phyloP scores from a whole-genome alignment of 1,140 invertebrate genomes.

The Pseudomyrmex sp. region DNA sequence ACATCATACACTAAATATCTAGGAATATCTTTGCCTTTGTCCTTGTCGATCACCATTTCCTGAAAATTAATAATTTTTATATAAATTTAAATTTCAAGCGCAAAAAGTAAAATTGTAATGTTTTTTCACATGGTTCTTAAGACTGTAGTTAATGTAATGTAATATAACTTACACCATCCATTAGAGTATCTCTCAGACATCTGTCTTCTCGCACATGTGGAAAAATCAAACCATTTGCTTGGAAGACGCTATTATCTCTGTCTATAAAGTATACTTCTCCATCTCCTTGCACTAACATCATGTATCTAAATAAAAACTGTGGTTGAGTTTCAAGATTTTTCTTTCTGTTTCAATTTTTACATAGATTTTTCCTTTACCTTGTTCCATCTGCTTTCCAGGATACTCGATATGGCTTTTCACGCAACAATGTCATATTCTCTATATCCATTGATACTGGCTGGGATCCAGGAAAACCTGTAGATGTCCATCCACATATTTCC shows the following conservation, averaged over 20 bases:
- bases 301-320: slow-evolving; percentile 89
- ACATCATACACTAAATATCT: slow-evolving; percentile 98
- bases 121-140: not conserved
- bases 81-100: no score
- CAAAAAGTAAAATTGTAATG: slow-evolving; percentile 1
- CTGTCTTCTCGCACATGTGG: slow-evolving; percentile 89
- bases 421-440: slow-evolving; percentile 92
- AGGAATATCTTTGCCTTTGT: slow-evolving; percentile 90
- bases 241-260: slow-evolving; percentile 97
- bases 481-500: slow-evolving; percentile 92
- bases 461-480: slow-evolving; percentile 95
- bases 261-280: slow-evolving; percentile 97
- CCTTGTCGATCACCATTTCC: slow-evolving; percentile 96
- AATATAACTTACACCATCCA: slow-evolving; percentile 93
- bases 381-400: slow-evolving; percentile 99
- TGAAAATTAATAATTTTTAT: slow-evolving; percentile 76
- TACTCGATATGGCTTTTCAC: slow-evolving; percentile 95
- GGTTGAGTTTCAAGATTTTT: not conserved
- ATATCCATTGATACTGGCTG: slow-evolving; percentile 99
- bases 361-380: slow-evolving; percentile 86
- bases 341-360: not conserved
- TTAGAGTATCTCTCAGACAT: slow-evolving; percentile 93
- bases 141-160: slow-evolving; percentile 5
- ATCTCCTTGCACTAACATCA: slow-evolving; percentile 97
- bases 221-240: slow-evolving; percentile 93